Base-by-base conservation (phyloP, 2,888 invertebrate genomes). In the Thymelicus lineola region DNA sequence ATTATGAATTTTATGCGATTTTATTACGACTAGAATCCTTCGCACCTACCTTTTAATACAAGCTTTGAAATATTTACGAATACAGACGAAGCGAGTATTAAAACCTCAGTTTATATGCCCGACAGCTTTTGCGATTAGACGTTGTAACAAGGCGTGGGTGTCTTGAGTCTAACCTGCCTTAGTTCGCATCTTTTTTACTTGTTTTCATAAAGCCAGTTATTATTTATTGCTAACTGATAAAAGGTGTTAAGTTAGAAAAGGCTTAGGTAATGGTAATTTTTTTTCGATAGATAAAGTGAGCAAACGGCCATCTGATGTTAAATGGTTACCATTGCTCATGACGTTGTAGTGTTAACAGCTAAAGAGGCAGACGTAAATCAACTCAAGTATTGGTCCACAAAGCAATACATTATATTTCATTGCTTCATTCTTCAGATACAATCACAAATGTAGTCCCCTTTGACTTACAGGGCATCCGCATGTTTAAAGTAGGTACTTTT, bases 41-140 rank as follows among this genome's bases (percentile, higher is more conserved):
- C 55, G 68, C 68, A 68, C 62, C 61, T 68, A 57, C 45, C 68
- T 68, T 68, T 68, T 68, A 62, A 68, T 68, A 62, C 57, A 36
- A 57, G 57, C 36, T 57, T 62, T 62, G 68, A 68, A 62, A 57
- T 68, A 62, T 68, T 53, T 62, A 12, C 36, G 46, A 62, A 63
- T 63, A 57, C 81, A 80, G 79, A 80, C 75, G 76, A 76, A 77
- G 78, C 79, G 14, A n/a, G 48, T 62, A 81, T 85, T 85, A 84
- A 84, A 84, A 86, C 77, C 76, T 79, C 81, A 82, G 84, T 87
- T 86, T 88, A 88, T 86, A 83, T 77, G 80, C 78, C 73, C 79
- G 83, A 82, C 85, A 79, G 82, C 61, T 45, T 38, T 36, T 45
- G 67, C 67, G 67, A 61, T 67, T 67, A 67, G 60, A 35, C 53